Evolutionary conservation across 2,797 vertebrate species (phyloP).

Genomic region (Crenuchus spilurus): DNA sequence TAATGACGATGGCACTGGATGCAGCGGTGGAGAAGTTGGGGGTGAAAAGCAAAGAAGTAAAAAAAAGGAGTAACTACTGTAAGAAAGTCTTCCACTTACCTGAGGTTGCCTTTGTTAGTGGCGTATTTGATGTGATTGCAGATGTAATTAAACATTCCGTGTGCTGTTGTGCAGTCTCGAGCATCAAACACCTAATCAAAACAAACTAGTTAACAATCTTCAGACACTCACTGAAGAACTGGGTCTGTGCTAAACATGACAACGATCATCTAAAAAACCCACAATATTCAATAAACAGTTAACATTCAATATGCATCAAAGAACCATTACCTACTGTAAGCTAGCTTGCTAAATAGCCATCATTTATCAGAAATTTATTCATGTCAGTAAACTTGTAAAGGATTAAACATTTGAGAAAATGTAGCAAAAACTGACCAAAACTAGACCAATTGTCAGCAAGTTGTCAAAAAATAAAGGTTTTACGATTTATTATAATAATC

Average conservation of each 20-base stretch:
- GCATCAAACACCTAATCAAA: conserved; percentile 91
- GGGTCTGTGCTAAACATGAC: not conserved
- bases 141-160: conserved; percentile 99
- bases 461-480: too few species aligned
- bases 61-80: not conserved
- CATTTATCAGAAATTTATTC: too few species aligned
- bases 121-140: conserved; percentile 99
- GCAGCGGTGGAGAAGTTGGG: conserved; percentile 38
- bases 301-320: too few species aligned
- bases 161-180: conserved; percentile 94
- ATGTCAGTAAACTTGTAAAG: too few species aligned
- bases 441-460: too few species aligned
- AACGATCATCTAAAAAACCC: too few species aligned
- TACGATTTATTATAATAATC: too few species aligned
- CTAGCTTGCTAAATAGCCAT: too few species aligned
- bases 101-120: conserved; percentile 98
- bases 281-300: too few species aligned
- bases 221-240: conserved; percentile 5
- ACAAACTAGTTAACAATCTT: conserved; percentile 18
- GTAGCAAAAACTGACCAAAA: too few species aligned
- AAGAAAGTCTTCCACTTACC: conserved; percentile 73
- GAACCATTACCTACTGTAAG: too few species aligned
- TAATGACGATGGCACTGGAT: conserved; percentile 9
- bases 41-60: conserved; percentile 22
- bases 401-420: too few species aligned